Percentiles rank a stretch among this genome's conserved stretches.
These are phyloP conservation scores for Synergus itoensis DNA, from an alignment of 2,888 invertebrate genomes.

Conservation along the genomic window DNA sequence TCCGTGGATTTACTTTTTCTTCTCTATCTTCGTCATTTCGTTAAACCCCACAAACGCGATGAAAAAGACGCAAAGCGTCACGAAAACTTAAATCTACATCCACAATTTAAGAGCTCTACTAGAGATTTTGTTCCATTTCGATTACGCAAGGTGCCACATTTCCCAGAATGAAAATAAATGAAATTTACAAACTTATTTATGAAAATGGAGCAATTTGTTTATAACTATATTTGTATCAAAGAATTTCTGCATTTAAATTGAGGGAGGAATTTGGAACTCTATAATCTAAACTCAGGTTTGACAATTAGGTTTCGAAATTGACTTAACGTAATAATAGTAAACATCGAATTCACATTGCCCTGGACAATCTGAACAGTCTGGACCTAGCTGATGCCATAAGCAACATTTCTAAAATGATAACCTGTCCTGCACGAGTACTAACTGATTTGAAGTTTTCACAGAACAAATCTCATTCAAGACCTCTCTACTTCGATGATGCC, in stretches of 20 bases:
- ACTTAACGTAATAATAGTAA: neutral
- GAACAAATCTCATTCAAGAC: constrained; percentile 2
- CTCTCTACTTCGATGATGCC: neutral
- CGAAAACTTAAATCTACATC: neutral
- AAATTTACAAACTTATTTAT: neutral
- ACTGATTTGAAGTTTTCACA: constrained; percentile 22
- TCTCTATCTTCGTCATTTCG: constrained; percentile 27
- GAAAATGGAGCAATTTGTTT: too few relatives aligned
- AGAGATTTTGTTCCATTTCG: neutral
- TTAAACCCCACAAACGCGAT: constrained; percentile 17
- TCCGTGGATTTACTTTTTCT: constrained; percentile 23
- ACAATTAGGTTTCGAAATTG: neutral
- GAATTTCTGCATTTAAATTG: neutral
- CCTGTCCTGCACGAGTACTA: neutral
- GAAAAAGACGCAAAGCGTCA: neutral
- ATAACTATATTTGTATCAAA: neutral
- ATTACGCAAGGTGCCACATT: neutral
- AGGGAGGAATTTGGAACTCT: neutral
- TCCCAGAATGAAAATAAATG: neutral
- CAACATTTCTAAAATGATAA: constrained; percentile 23
- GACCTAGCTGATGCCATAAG: constrained; percentile 2
- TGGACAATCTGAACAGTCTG: neutral
- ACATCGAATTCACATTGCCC: neutral
- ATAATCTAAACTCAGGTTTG: neutral
- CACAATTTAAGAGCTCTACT: neutral